phyloP scores from a whole-genome alignment of 2,888 invertebrate species.

The Heliconius cydno region DNA sequence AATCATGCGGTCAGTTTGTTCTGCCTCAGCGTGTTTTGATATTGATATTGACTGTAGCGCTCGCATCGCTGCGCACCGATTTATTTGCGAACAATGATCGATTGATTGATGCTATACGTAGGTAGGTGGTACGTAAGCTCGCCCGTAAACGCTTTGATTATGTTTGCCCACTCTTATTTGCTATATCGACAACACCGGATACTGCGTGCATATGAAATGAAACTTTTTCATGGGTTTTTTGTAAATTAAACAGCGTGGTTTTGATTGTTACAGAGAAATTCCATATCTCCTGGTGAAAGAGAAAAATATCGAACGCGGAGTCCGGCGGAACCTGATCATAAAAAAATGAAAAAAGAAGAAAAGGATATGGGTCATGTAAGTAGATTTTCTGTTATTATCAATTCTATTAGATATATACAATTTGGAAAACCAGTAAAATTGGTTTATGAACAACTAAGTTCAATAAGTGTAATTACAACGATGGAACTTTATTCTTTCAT shows the following conservation, averaged over 20 bases:
- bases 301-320: conserved; percentile 93
- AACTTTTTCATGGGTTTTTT: conserved; percentile 34
- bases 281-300: conserved; percentile 92
- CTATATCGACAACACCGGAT: conserved; percentile 63
- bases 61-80: conserved; percentile 80
- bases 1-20: conserved; percentile 84
- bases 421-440: not conserved
- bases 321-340: conserved; percentile 88
- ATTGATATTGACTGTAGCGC: conserved; percentile 81
- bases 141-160: conserved; percentile 80
- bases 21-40: conserved; percentile 84
- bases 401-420: not conserved
- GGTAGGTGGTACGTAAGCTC: conserved; percentile 59
- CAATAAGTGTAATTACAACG: too few species aligned
- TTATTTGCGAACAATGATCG: conserved; percentile 83
- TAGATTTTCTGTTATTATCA: conserved; percentile 49
- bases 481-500: not conserved
- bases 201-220: conserved; percentile 43
- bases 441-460: not conserved
- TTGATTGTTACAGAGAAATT: conserved; percentile 87
- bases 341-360: conserved; percentile 91
- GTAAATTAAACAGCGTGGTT: conserved; percentile 1
- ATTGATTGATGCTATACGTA: conserved; percentile 75
- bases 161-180: conserved; percentile 76
- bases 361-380: conserved; percentile 92